Conservation (phyloP, 2,888 invertebrate species). For the Priocnemis perturbator region DNA sequence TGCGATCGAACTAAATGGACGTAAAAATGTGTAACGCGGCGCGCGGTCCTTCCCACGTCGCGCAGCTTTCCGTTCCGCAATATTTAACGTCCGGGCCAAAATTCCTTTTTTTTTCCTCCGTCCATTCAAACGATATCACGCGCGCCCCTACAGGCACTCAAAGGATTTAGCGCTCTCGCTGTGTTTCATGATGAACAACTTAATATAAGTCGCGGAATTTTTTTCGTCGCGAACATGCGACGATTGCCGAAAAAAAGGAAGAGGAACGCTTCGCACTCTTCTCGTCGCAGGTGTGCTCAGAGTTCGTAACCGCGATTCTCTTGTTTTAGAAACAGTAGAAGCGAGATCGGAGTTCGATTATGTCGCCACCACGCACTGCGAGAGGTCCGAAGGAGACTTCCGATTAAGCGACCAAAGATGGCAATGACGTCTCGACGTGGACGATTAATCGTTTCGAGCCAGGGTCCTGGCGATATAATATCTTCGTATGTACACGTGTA, state of each 20-base stretch:
- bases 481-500: background rate
- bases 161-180: no score
- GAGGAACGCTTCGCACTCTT: no score
- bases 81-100: no score
- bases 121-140: background rate
- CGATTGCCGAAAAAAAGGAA: no score
- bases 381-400: slow-evolving; percentile 48
- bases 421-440: slow-evolving; percentile 61
- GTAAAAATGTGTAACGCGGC: slow-evolving; percentile 2
- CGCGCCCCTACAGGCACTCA: no score
- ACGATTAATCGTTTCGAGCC: slow-evolving; percentile 64
- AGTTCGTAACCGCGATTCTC: no score
- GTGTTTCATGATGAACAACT: no score
- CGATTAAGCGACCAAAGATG: slow-evolving; percentile 62
- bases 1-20: slow-evolving; percentile 31
- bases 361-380: slow-evolving; percentile 52
- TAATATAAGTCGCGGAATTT: no score
- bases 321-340: slow-evolving; percentile 11
- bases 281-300: no score
- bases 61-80: no score
- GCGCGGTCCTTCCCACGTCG: slow-evolving; percentile 8
- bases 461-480: slow-evolving; percentile 44
- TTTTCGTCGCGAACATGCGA: no score
- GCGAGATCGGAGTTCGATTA: slow-evolving; percentile 47
- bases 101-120: background rate